Conservation (phyloP, 2,888 invertebrate species). For the Lithosia quadra region DNA sequence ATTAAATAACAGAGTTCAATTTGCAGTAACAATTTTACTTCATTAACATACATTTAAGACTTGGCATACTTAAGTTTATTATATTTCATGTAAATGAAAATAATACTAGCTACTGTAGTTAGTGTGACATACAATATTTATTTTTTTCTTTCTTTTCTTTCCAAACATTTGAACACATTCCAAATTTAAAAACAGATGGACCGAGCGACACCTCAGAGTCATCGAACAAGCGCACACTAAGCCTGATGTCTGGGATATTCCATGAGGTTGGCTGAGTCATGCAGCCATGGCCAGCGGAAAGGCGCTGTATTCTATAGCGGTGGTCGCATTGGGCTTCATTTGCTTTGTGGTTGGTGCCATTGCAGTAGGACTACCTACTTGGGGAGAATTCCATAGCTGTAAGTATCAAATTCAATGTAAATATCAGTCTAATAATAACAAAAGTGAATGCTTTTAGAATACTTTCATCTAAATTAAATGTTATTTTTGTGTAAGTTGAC, state of each 20-base stretch:
- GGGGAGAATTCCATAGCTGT: conserved; percentile 94
- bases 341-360: conserved; percentile 94
- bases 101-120: too few relatives aligned
- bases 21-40: too few relatives aligned
- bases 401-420: conserved; percentile 65
- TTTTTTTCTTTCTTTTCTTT: neutral
- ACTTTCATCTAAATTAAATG: neutral
- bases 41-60: too few relatives aligned
- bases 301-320: conserved; percentile 90
- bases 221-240: conserved; percentile 49
- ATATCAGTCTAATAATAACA: neutral
- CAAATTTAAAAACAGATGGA: conserved; percentile 63
- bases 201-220: conserved; percentile 31
- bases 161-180: conserved; percentile 24
- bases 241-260: conserved; percentile 73
- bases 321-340: conserved; percentile 91
- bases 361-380: conserved; percentile 93
- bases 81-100: too few relatives aligned
- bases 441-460: neutral
- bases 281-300: conserved; percentile 89
- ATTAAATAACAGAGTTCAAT: too few relatives aligned
- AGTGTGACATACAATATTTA: too few relatives aligned
- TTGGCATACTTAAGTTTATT: too few relatives aligned
- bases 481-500: neutral
- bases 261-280: conserved; percentile 79